Conservation (phyloP, 2,113 vertebrate species). For the Oncorhynchus gorbuscha region DNA sequence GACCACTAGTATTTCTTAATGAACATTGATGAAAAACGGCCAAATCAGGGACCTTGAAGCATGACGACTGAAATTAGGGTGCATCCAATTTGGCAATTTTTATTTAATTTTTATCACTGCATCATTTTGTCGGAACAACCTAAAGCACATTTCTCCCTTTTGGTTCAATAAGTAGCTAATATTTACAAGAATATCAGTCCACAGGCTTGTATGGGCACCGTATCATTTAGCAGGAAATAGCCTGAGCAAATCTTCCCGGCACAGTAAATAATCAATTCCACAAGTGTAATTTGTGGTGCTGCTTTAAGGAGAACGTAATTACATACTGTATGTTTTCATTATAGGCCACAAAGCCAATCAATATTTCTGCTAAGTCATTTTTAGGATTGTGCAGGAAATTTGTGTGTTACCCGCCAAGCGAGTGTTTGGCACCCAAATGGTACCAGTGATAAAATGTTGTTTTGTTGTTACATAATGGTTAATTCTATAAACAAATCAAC, state of each 20-base stretch:
- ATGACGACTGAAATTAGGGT: constrained; percentile 61
- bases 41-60: too few species aligned
- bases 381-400: constrained; percentile 26
- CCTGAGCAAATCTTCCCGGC: constrained; percentile 55
- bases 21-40: too few species aligned
- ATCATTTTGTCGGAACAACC: constrained; percentile 48
- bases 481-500: not conserved
- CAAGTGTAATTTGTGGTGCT: constrained; percentile 62
- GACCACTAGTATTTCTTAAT: too few species aligned
- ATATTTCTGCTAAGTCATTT: constrained; percentile 55
- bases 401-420: constrained; percentile 26
- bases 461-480: not conserved
- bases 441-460: not conserved
- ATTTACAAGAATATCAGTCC: constrained; percentile 67
- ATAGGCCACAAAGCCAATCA: constrained; percentile 57
- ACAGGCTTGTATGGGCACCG: constrained; percentile 56
- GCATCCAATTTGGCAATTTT: constrained; percentile 26
- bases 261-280: constrained; percentile 45
- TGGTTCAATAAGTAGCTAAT: constrained; percentile 71
- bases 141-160: constrained; percentile 56
- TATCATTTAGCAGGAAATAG: constrained; percentile 65
- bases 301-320: constrained; percentile 69
- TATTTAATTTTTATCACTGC: constrained; percentile 26
- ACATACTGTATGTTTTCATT: constrained; percentile 58
- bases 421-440: constrained; percentile 21